Conservation (phyloP, 2,113 vertebrate genomes). For the Sarotherodon lohbergeri region DNA sequence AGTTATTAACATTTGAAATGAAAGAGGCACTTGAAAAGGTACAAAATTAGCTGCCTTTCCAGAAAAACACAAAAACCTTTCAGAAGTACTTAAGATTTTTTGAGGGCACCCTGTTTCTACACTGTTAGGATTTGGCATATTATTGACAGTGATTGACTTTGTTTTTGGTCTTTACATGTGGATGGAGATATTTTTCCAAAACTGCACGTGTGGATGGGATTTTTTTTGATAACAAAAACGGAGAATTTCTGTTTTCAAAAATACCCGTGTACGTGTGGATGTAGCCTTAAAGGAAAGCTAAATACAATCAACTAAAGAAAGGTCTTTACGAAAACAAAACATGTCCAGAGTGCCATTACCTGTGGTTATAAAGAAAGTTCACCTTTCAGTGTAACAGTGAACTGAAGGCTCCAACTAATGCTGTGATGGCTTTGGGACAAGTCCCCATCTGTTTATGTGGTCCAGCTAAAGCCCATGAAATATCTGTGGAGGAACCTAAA, state of each 20-base stretch:
- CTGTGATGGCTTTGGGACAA: neutral
- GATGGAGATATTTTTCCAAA: neutral
- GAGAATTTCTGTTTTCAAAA: neutral
- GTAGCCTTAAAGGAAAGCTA: neutral
- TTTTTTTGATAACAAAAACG: rapidly evolving
- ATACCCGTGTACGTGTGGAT: neutral
- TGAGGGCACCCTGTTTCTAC: neutral
- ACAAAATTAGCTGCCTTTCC: neutral
- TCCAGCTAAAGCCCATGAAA: neutral
- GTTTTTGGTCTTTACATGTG: neutral
- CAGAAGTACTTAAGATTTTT: neutral
- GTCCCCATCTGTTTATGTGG: neutral
- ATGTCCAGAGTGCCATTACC: neutral
- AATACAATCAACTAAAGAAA: neutral
- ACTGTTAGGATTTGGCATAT: neutral
- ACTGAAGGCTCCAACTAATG: neutral
- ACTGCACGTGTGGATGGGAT: rapidly evolving
- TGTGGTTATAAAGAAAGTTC: neutral
- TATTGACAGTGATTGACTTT: neutral
- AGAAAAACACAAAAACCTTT: neutral
- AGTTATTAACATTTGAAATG: neutral
- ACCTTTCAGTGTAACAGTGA: neutral
- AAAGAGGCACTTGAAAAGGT: neutral
- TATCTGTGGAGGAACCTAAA: neutral
- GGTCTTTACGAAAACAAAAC: neutral